Evolutionary conservation across 1,140 invertebrate genomes (phyloP), one percentile per base, ranked within the genome.

Genomic region (Diuraphis noxia): DNA sequence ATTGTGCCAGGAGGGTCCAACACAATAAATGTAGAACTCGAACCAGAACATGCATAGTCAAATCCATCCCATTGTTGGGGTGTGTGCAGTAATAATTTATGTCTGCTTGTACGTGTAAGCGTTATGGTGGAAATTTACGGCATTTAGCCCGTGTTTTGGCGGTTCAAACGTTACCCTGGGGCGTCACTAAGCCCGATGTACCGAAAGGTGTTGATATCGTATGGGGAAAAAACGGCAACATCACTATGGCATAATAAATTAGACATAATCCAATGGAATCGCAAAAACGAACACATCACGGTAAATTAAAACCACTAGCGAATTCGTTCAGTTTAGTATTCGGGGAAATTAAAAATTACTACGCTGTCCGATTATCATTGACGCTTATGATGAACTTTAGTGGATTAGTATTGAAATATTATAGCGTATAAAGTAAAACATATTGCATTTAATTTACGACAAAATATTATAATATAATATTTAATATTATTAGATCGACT

Each of bases 1-100:
- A 43, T 36, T 79, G 10, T 46, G 46, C 56, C 8, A 21, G 34
- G 41, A 81, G 88, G 88, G 88, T 21, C 40, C 38, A 49, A 82
- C n/a, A 91, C 72, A 91, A 91, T 91, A 91, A 91, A 91, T 82
- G 89, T 82, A 82, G 17, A 90, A 79, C 88, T 90, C 88, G 88
- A 90, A 46, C 40, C 41, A 46, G 77, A 82, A 91, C 89, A 91
- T 82, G 89, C 88, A 46, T 79, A 90, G 89, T 91, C 77, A 49
- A 91, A 91, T 91, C 77, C 77, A 82, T 91, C 46, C 89, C 88
- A 81, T 91, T 82, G 89, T 81, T 82, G 77, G 77, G 21, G 43
- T 6, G 36, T 30, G 46, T 41, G 87, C n/a, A n/a, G n/a, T 81
- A 91, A 91, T 91, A 91, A 81, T 81, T 81, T 91, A 82, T 82